Conservation (phyloP, 2,888 invertebrate genomes). For the Acleris holmiana region DNA sequence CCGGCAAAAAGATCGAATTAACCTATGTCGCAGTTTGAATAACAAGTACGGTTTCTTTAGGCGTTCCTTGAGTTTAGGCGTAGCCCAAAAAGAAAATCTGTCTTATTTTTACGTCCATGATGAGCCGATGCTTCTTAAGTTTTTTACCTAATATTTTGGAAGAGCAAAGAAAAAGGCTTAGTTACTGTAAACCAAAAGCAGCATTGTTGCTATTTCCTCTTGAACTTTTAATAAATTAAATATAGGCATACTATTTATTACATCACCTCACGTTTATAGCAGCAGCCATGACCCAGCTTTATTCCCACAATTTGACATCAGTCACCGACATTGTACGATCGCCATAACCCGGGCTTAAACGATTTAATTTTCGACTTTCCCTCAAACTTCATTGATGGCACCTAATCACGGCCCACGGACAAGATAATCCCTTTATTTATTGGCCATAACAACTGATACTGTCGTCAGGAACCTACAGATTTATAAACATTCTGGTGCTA, state of each 20-base stretch:
- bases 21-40: conserved; percentile 46
- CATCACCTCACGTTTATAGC: conserved; percentile 44
- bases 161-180: too few species aligned
- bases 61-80: not conserved
- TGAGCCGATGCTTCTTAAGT: too few species aligned
- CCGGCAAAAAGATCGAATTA: conserved; percentile 49
- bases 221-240: too few species aligned
- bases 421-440: conserved; percentile 82
- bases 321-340: conserved; percentile 59
- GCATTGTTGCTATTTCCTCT: too few species aligned
- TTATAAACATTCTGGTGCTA: conserved; percentile 74
- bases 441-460: conserved; percentile 70
- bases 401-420: conserved; percentile 77
- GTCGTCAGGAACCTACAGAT: conserved; percentile 71
- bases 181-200: too few species aligned
- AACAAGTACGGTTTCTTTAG: not conserved
- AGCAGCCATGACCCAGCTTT: conserved; percentile 44
- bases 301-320: conserved; percentile 60
- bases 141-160: too few species aligned
- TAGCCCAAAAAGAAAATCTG: too few species aligned
- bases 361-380: conserved; percentile 79
- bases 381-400: conserved; percentile 71
- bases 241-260: too few species aligned
- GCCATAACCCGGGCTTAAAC: conserved; percentile 75
- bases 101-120: too few species aligned